These are phyloP conservation scores for Brachypteracias leptosomus DNA, from an alignment of 2,113 vertebrate genomes.

Conservation along the genomic window DNA sequence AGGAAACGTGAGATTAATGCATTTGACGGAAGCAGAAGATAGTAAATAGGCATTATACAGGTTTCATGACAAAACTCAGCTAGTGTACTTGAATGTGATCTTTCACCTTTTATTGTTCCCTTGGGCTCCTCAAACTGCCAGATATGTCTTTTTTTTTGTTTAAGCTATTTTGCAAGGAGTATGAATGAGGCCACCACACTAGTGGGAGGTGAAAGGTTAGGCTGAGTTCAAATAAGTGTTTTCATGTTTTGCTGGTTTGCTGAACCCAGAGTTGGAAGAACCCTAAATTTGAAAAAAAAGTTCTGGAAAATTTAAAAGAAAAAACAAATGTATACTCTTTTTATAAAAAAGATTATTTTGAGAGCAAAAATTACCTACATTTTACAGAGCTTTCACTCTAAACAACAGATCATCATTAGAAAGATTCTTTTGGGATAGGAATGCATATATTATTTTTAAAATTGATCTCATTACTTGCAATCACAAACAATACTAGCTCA, in stretches of 20 bases:
- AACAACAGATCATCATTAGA: neutral
- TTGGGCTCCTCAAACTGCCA: neutral
- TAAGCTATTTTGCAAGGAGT: neutral
- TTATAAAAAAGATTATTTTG: neutral
- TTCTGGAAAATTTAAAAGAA: neutral
- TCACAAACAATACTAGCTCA: neutral
- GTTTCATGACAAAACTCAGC: neutral
- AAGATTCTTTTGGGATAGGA: neutral
- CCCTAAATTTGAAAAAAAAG: neutral
- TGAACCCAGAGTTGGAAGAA: neutral
- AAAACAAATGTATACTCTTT: fast-evolving
- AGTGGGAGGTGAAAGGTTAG: neutral
- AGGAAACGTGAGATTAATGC: conserved; percentile 21
- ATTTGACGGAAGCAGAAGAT: neutral
- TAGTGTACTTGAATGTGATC: neutral
- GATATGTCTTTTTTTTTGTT: neutral
- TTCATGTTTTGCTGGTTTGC: neutral
- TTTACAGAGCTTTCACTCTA: neutral
- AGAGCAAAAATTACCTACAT: neutral
- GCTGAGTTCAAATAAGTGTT: neutral
- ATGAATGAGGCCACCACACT: neutral
- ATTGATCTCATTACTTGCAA: neutral
- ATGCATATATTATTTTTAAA: neutral
- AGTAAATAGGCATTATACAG: neutral
- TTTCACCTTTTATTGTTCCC: neutral